phyloP scores from a whole-genome alignment of 2,113 vertebrate genomes.

The Macquaria ambigua region DNA sequence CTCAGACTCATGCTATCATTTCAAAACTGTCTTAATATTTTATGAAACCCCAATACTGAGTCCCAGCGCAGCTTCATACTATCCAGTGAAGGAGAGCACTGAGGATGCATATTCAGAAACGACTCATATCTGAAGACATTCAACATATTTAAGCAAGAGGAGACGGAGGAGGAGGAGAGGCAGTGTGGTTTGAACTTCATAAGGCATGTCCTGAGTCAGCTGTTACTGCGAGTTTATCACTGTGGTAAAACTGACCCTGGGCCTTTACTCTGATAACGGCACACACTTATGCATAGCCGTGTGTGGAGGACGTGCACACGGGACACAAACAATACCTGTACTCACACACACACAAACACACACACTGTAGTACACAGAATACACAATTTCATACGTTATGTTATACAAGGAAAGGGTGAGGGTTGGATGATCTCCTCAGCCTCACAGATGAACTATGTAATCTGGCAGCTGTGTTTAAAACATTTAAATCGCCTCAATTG shows the following conservation, averaged over 20 bases:
- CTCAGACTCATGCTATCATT: not conserved
- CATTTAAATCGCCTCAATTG: not conserved
- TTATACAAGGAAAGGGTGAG: not conserved
- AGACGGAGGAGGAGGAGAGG: not conserved
- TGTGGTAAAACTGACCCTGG: conserved; percentile 30
- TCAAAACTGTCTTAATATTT: not conserved
- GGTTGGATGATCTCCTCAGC: not conserved
- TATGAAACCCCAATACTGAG: not conserved
- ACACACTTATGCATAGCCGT: not conserved
- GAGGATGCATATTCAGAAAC: not conserved
- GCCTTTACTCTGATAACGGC: conserved; percentile 18
- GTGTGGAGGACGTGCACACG: not conserved
- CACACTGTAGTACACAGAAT: not conserved
- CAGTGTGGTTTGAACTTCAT: conserved; percentile 7
- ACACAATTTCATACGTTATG: not conserved
- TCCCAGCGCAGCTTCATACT: not conserved
- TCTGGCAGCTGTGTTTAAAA: not conserved
- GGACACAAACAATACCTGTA: conserved; percentile 8
- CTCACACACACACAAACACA: not conserved
- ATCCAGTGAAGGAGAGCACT: not conserved
- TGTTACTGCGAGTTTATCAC: conserved; percentile 53
- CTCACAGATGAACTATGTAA: not conserved
- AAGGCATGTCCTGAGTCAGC: conserved; percentile 54
- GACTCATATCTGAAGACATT: not conserved
- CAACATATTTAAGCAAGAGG: too few relatives aligned